Evolutionary conservation across 2,797 vertebrate genomes (phyloP).

Genomic region (Acanthis flammea): DNA sequence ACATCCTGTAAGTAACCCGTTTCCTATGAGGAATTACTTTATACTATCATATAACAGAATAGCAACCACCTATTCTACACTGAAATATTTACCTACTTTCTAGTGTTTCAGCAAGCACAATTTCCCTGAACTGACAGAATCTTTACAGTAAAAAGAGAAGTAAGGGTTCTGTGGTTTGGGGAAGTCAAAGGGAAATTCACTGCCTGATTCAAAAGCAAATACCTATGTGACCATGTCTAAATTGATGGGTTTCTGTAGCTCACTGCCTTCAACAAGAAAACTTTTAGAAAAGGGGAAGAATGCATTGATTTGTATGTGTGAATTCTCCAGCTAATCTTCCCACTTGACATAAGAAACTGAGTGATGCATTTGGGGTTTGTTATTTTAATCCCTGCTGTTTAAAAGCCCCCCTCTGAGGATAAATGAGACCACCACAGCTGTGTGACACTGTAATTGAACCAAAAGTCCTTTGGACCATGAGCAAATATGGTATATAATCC

Average conservation of each 20-base stretch:
- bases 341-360: neutral
- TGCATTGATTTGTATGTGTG: neutral
- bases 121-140: neutral
- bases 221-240: neutral
- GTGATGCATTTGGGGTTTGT: neutral
- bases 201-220: neutral
- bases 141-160: neutral
- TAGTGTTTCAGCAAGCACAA: neutral
- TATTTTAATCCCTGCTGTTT: neutral
- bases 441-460: neutral
- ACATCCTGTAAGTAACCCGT: neutral
- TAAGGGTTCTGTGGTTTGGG: neutral
- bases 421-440: neutral
- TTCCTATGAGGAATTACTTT: neutral
- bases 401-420: neutral
- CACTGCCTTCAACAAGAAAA: neutral
- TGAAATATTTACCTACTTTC: neutral
- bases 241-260: neutral
- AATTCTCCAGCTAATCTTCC: neutral
- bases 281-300: neutral
- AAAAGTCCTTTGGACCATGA: neutral
- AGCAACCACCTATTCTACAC: neutral
- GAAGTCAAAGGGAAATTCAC: neutral
- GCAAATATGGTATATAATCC: neutral
- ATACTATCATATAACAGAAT: neutral